Evolutionary conservation across 2,113 vertebrate genomes (phyloP).

Genomic region (Beaufortia kweichowensis): DNA sequence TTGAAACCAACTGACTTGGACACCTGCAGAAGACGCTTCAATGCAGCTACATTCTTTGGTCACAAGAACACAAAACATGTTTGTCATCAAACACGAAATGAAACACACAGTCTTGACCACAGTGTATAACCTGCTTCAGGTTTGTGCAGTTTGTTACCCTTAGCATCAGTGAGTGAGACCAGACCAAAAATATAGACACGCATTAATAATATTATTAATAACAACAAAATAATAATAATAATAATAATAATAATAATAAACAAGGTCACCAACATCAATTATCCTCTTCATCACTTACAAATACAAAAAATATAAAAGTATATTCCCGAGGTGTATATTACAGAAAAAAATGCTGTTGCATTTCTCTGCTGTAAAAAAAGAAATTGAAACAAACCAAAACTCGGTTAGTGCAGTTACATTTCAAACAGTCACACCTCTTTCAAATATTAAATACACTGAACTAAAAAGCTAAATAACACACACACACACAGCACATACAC

Average conservation of each 20-base stretch:
- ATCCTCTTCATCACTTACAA: conserved; percentile 9
- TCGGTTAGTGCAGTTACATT: conserved; percentile 11
- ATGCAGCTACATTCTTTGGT: conserved; percentile 61
- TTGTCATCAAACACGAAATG: too few species aligned
- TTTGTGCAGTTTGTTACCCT: conserved; percentile 61
- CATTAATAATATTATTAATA: background rate
- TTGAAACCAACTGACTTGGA: conserved; percentile 29
- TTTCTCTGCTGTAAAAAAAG: background rate
- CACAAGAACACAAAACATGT: conserved; percentile 46
- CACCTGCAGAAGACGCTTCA: conserved; percentile 33
- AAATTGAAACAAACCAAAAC: background rate
- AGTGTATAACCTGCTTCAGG: conserved; percentile 4
- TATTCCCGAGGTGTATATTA: conserved; percentile 16
- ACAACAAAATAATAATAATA: too few species aligned
- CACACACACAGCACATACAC: conserved; percentile 31
- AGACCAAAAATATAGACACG: background rate
- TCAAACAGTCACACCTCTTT: conserved; percentile 2
- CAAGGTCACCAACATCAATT: background rate
- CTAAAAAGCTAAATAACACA: conserved; percentile 28
- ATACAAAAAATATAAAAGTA: background rate
- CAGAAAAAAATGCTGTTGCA: background rate
- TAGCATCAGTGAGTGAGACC: conserved; percentile 46
- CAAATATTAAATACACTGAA: conserved; percentile 16
- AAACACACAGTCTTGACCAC: background rate
- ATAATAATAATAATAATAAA: background rate